These are phyloP conservation scores for Meda fulgida DNA, from an alignment of 2,797 vertebrate genomes.

Conservation along the genomic window DNA sequence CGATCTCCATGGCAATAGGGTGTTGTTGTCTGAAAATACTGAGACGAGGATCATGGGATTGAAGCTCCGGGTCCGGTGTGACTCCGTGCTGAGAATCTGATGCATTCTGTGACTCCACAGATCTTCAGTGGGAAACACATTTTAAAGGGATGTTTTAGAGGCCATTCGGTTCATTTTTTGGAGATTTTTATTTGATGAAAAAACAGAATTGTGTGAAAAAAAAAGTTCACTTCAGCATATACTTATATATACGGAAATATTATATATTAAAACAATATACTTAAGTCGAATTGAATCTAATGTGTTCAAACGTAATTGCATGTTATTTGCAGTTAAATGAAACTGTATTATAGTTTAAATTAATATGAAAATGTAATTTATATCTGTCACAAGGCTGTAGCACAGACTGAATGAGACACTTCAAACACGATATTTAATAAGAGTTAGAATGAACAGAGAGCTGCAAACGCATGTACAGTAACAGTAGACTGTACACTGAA, in stretches of 20 bases:
- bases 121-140: not conserved
- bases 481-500: too few relatives aligned
- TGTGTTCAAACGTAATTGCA: not conserved
- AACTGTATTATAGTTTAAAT: too few relatives aligned
- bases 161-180: not conserved
- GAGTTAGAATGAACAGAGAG: too few relatives aligned
- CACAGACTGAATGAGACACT: too few relatives aligned
- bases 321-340: too few relatives aligned
- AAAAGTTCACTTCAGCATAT: not conserved
- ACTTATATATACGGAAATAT: not conserved
- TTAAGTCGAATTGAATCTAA: not conserved
- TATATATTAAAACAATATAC: not conserved
- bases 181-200: not conserved
- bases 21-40: constrained; percentile 51
- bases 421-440: too few relatives aligned
- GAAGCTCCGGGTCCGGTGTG: constrained; percentile 16
- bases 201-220: not conserved
- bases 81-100: constrained; percentile 41
- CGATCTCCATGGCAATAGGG: constrained; percentile 50
- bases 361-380: too few relatives aligned
- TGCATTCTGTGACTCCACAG: constrained; percentile 14
- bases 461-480: too few relatives aligned
- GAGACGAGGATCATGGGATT: constrained; percentile 12
- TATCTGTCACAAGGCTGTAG: too few relatives aligned
- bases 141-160: not conserved